Evolutionary conservation across 1,140 invertebrate genomes (phyloP), one percentile per base, ranked within the genome.

Genomic region (Pseudomyrmex gracilis): DNA sequence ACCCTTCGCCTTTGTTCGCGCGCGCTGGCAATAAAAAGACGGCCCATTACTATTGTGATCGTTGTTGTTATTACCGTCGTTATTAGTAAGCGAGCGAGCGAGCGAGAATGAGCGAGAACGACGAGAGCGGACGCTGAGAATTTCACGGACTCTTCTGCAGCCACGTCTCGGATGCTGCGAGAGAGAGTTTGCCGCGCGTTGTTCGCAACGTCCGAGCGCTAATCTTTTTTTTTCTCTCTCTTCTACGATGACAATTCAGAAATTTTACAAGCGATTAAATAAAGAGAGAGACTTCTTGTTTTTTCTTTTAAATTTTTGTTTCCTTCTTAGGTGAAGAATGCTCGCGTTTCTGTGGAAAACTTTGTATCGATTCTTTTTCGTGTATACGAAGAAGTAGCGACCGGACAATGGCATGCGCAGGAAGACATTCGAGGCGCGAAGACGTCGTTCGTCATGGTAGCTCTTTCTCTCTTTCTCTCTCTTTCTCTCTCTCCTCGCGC

Each of bases 11-110:
- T 89, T 89, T 86, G 86, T 89, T 88, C 87, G 58, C 73, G 64
- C 83, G 47, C 58, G 73, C 17, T 58, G 66, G 83, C 66, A 66
- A 88, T 89, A 89, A 89, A 89, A 89, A 73, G 63, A 60, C 82
- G 34, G 84, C 63, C 87, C 63, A 88, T 89, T 89, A 88, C 84
- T 84, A 88, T 88, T 88, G 87, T 88, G 84, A 83, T 73, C 49
- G 73, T 86, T 89, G 73, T 74, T 78, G 73, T 86, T 89, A 88
- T 86, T 89, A 57, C 78, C 84, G 49, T 85, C 80, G 60, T 88
- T 88, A 88, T 85, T 88, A 88, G 83, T 68, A 76, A 73, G 60
- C 71, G n/a, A 85, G 66, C 61, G 61, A 88, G 76, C 43, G 60
- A 73, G 57, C 63, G 13, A 80, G 51, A 34, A 34, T 34, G 34